phyloP scores from a whole-genome alignment of 2,888 invertebrate species.

The Tenthredo mesomela region DNA sequence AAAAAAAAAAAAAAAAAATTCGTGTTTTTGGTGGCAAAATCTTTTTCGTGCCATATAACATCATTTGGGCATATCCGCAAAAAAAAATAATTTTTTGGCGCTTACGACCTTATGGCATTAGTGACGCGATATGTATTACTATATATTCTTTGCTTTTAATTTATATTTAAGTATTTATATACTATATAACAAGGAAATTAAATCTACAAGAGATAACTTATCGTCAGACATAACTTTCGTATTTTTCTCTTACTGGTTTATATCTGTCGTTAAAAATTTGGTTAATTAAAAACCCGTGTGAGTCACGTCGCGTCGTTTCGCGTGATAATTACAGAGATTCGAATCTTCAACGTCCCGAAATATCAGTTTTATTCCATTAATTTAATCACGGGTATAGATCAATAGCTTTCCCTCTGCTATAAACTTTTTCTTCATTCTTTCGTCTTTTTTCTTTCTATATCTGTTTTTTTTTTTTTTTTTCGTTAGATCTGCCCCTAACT shows the following conservation, averaged over 20 bases:
- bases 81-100: no score
- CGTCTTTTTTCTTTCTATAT: neutral
- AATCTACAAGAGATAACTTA: neutral
- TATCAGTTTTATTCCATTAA: neutral
- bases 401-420: neutral
- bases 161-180: neutral
- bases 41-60: no score
- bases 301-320: neutral
- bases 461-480: neutral
- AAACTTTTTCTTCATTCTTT: neutral
- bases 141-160: neutral
- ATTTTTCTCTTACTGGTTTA: neutral
- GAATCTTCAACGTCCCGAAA: neutral
- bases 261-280: neutral
- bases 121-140: no score
- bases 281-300: neutral
- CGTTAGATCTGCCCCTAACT: neutral
- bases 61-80: no score
- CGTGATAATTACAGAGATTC: neutral
- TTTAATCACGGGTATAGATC: neutral
- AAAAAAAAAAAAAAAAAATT: no score
- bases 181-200: neutral
- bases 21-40: no score
- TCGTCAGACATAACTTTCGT: neutral
- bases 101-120: no score